These are phyloP conservation scores for Drosophila setifemur DNA, from an alignment of 1,140 invertebrate species.

Conservation along the genomic window DNA sequence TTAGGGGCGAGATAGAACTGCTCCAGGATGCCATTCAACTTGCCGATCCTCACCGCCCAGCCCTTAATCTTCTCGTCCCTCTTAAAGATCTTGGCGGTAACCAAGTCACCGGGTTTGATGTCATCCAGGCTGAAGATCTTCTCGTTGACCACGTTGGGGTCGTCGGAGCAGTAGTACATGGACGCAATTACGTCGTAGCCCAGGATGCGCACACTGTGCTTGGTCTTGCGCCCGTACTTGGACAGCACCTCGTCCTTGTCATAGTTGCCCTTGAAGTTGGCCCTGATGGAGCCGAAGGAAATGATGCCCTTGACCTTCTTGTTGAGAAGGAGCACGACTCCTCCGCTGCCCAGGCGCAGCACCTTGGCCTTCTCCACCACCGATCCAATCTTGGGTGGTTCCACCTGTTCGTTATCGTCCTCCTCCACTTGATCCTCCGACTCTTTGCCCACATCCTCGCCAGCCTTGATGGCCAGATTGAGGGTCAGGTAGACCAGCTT, in stretches of 20 bases:
- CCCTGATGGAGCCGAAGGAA: slow-evolving; percentile 82
- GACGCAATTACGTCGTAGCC: slow-evolving; percentile 85
- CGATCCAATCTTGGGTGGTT: slow-evolving; percentile 82
- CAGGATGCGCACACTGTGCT: slow-evolving; percentile 85
- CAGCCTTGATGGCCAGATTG: slow-evolving; percentile 37
- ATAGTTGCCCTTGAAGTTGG: slow-evolving; percentile 82
- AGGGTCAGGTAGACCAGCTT: slow-evolving; percentile 86
- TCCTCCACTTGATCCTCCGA: too few relatives aligned
- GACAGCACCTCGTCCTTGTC: slow-evolving; percentile 79
- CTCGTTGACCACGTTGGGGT: slow-evolving; percentile 83
- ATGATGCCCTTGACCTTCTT: slow-evolving; percentile 84
- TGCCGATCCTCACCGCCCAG: slow-evolving; percentile 64
- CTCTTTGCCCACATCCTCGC: not conserved
- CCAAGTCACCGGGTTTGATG: slow-evolving; percentile 83
- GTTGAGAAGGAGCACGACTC: slow-evolving; percentile 84
- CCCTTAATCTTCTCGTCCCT: slow-evolving; percentile 75
- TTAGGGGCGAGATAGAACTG: slow-evolving; percentile 56
- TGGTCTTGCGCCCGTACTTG: slow-evolving; percentile 83
- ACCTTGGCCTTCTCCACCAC: slow-evolving; percentile 84
- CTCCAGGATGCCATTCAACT: slow-evolving; percentile 69
- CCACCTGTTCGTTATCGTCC: slow-evolving; percentile 38
- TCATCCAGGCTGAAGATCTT: slow-evolving; percentile 83
- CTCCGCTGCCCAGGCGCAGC: slow-evolving; percentile 82
- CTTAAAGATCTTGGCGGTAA: slow-evolving; percentile 83
- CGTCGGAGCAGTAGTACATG: slow-evolving; percentile 85